Base-by-base conservation (phyloP, 1,140 invertebrate species). In the Platorchestia sp. region DNA sequence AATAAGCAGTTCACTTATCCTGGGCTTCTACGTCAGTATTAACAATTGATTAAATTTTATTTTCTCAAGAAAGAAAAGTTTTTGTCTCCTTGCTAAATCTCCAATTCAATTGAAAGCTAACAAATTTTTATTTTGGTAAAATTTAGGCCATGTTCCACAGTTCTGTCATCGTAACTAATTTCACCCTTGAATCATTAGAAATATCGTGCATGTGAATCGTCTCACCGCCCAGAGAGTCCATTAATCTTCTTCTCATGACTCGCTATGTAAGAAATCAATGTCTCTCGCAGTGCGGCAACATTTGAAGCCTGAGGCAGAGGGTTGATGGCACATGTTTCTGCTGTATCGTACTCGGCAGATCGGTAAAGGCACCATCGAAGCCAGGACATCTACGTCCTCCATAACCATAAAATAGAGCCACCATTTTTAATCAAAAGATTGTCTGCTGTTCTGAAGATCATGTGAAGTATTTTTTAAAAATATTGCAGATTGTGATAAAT, bases 231-330 rank as follows among this genome's bases (percentile, higher is more conserved):
- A 41, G 5, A 6, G 14, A 42, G 87, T 89, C 41, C 36, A 89
- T 89, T 89, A 89, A 89, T 89, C 87, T 42, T 89, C 27, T 75
- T 75, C 59, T 75, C 59, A 75, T 75, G 59, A 75, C 59, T 75
- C 43, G 14, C 42, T 5, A 89, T 44, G 87, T 89, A 44, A 89
- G 87, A 89, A 89, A 89, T 89, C 87, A 89, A 89, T 89, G 87
- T 89, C 87, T 44, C 87, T 41, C 87, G 10, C 41, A 89, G 41
- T 41, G 43, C 43, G 87, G 87, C 41, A 89, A 89, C 87, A 89
- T 89, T 89, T 42, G 87, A 10, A 42, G 41, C 14, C 87, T 44
- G 43, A 89, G 87, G 41, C 43, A 10, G 41, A 36, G 41, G 14
- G 87, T 27, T 41, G n/a, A n/a, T n/a, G 7, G 43, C 22, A 43